phyloP scores from a whole-genome alignment of 1,140 invertebrate genomes.

The Dendroctonus ponderosae region DNA sequence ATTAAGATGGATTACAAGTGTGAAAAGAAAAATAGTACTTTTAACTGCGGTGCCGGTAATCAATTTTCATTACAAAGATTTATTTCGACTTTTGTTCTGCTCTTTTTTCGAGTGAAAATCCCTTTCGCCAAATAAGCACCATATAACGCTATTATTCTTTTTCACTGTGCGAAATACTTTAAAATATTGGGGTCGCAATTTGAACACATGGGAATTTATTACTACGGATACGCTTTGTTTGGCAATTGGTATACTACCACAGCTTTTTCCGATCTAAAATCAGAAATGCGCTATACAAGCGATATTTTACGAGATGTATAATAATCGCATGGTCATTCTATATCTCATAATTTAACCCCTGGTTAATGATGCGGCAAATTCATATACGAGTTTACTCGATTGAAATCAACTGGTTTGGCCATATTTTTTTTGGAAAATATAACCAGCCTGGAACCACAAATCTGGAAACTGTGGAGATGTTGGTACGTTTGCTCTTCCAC shows the following conservation, averaged over 20 bases:
- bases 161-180: conserved; percentile 18
- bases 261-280: not conserved
- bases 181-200: conserved; percentile 14
- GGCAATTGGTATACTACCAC: not conserved
- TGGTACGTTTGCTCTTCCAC: too few relatives aligned
- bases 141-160: conserved; percentile 19
- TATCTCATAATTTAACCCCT: too few relatives aligned
- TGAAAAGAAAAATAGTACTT: conserved; percentile 2
- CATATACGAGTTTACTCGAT: too few relatives aligned
- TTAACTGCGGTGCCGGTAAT: conserved; percentile 4
- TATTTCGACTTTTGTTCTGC: conserved; percentile 30
- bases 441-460: too few relatives aligned
- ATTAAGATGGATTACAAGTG: conserved; percentile 2
- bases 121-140: conserved; percentile 14
- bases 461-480: too few relatives aligned
- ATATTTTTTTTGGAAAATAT: too few relatives aligned
- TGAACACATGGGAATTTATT: conserved; percentile 19
- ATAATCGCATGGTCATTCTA: too few relatives aligned
- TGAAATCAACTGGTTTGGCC: too few relatives aligned
- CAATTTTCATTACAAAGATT: conserved; percentile 13
- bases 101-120: conserved; percentile 11
- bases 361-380: too few relatives aligned
- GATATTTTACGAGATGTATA: too few relatives aligned
- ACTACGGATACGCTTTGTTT: conserved; percentile 8
- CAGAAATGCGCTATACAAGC: too few relatives aligned